These are phyloP conservation scores for Pavo muticus DNA, from an alignment of 2,113 vertebrate genomes.

Conservation along the genomic window DNA sequence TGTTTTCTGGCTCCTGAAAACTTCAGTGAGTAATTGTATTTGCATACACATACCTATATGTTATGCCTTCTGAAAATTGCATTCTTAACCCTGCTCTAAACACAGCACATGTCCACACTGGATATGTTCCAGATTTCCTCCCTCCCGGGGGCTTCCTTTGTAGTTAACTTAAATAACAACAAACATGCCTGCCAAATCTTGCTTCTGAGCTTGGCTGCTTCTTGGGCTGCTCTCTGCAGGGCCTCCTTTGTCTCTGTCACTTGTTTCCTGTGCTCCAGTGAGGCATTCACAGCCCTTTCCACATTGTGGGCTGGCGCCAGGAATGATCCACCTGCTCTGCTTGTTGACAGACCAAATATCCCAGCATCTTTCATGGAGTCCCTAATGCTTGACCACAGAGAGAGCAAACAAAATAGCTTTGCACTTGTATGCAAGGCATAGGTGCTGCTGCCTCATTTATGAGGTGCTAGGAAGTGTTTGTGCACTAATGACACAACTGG, in stretches of 20 bases:
- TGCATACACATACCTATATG: rapidly evolving
- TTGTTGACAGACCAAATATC: not conserved
- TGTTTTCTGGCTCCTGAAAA: not conserved
- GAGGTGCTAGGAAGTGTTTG: not conserved
- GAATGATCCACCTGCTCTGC: not conserved
- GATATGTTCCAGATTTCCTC: not conserved
- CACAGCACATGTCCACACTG: not conserved
- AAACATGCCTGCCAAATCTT: not conserved
- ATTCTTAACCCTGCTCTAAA: not conserved
- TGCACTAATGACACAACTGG: not conserved
- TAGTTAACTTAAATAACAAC: constrained; percentile 35
- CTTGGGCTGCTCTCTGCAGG: not conserved
- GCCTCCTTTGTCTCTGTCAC: not conserved
- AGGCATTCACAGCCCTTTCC: not conserved
- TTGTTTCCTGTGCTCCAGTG: not conserved
- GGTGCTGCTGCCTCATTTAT: not conserved
- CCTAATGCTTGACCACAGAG: not conserved
- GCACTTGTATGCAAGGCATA: not conserved
- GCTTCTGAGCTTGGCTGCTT: constrained; percentile 11
- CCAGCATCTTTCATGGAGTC: rapidly evolving
- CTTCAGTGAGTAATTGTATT: not conserved
- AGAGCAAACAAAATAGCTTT: not conserved
- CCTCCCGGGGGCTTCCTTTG: not conserved
- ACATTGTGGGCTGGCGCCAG: rapidly evolving
- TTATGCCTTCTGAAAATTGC: not conserved